A percentile compares a stretch with the other conserved stretches of the same genome.
Conservation (phyloP, 2,888 invertebrate genomes). For the Cheilosia vernalis region DNA sequence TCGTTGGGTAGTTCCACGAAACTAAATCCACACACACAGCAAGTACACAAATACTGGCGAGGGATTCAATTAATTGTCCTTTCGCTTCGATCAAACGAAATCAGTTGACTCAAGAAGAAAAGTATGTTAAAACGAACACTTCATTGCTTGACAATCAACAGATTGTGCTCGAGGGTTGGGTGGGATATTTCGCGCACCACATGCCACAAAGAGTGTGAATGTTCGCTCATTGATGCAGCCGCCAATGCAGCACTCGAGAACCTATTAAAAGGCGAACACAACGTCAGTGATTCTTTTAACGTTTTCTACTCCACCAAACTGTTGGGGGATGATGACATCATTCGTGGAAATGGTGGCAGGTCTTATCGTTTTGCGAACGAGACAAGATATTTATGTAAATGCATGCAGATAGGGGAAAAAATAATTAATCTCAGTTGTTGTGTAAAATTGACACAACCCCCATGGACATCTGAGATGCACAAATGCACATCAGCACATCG, state of each 20-base stretch:
- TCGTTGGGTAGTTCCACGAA: conserved; percentile 60
- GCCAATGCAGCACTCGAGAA: conserved; percentile 47
- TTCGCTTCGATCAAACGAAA: conserved; percentile 61
- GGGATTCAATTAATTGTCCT: conserved; percentile 70
- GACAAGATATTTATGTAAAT: conserved; percentile 42
- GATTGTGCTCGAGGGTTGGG: conserved; percentile 25
- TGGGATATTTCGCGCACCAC: conserved; percentile 48
- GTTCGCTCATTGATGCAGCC: conserved; percentile 65
- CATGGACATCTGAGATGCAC: conserved; percentile 4
- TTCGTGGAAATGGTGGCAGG: conserved; percentile 50
- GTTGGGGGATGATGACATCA: conserved; percentile 57
- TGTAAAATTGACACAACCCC: conserved; percentile 16
- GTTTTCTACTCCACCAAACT: conserved; percentile 6
- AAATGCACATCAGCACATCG: conserved; percentile 3
- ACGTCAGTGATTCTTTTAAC: conserved; percentile 36
- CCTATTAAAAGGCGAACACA: conserved; percentile 38
- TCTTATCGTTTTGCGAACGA: conserved; percentile 52
- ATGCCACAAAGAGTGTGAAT: conserved; percentile 50
- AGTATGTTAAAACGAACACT: conserved; percentile 19
- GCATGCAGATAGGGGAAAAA: conserved; percentile 36
- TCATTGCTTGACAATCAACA: conserved; percentile 32
- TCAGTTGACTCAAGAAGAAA: conserved; percentile 49
- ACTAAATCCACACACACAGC: conserved; percentile 16
- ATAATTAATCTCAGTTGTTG: conserved; percentile 47
- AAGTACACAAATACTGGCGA: not conserved